These are phyloP conservation scores for Caracal caracal DNA, from an alignment of 2,113 vertebrate genomes.

Conservation along the genomic window DNA sequence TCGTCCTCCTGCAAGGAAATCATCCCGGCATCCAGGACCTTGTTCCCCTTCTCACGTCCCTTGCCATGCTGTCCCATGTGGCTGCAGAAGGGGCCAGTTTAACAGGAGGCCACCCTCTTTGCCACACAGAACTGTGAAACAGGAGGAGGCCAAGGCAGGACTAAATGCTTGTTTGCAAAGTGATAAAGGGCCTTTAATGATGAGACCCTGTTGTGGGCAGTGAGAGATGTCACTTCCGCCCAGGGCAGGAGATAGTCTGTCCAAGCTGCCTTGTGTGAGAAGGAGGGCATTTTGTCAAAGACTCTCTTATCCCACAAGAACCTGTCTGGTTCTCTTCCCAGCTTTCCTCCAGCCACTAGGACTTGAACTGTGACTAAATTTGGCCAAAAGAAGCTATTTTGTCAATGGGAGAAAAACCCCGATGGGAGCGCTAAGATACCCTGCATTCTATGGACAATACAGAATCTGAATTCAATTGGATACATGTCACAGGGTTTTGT, in stretches of 20 bases:
- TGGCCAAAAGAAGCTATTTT: not conserved
- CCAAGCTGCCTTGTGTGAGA: not conserved
- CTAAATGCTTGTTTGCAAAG: not conserved
- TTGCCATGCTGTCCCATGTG: not conserved
- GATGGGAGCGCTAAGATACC: not conserved
- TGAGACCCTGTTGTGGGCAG: accelerated
- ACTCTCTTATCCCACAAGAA: not conserved
- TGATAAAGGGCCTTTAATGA: not conserved
- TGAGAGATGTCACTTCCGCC: not conserved
- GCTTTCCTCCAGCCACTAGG: not conserved
- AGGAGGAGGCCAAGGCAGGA: not conserved
- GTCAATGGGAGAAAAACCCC: not conserved
- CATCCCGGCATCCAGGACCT: not conserved
- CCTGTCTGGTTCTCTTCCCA: not conserved
- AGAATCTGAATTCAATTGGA: not conserved
- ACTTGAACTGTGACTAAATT: not conserved
- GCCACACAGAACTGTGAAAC: not conserved
- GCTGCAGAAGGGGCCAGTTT: not conserved
- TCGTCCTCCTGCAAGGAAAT: not conserved
- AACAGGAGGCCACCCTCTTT: not conserved
- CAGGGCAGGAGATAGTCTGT: not conserved
- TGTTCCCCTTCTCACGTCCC: not conserved
- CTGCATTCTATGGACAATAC: not conserved
- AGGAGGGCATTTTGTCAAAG: not conserved
- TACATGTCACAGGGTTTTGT: accelerated